Percentiles rank a stretch among this genome's conserved stretches.
These are phyloP conservation scores for Pleuronectes platessa DNA, from an alignment of 2,113 vertebrate species.

Conservation along the genomic window DNA sequence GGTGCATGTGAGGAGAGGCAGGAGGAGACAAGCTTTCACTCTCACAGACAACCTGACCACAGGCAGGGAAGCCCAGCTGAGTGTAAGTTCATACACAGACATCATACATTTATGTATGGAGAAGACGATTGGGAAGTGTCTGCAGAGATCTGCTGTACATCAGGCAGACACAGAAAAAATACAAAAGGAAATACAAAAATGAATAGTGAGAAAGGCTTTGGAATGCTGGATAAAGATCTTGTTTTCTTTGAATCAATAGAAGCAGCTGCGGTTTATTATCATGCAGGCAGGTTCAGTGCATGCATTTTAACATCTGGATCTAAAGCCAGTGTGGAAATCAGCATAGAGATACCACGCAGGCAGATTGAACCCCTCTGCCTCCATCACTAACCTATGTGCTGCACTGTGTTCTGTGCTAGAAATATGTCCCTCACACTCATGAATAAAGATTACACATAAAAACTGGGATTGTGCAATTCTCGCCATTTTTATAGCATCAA, in stretches of 20 bases:
- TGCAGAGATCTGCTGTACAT: constrained; percentile 21
- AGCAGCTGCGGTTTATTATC: constrained; percentile 23
- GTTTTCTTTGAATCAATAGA: constrained; percentile 38
- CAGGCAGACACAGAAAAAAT: constrained; percentile 15
- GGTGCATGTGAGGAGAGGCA: constrained; percentile 48
- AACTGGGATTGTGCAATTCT: no score
- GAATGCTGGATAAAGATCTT: constrained; percentile 19
- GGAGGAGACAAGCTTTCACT: constrained; percentile 22
- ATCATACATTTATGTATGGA: constrained; percentile 62
- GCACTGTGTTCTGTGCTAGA: no score
- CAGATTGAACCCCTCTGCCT: no score
- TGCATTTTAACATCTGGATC: constrained; percentile 23
- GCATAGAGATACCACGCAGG: no score
- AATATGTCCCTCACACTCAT: no score
- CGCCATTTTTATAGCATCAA: no score
- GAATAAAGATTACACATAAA: no score
- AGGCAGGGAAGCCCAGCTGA: constrained; percentile 28
- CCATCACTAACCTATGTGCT: no score
- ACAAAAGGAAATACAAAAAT: no score
- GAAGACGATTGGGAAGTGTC: constrained; percentile 10
- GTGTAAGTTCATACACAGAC: constrained; percentile 30
- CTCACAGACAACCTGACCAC: constrained; percentile 23
- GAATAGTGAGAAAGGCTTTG: neutral
- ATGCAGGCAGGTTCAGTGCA: neutral
- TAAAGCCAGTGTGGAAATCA: constrained; percentile 3